These are phyloP conservation scores for Lottia scabra DNA, from an alignment of 2,888 invertebrate species.

Conservation along the genomic window DNA sequence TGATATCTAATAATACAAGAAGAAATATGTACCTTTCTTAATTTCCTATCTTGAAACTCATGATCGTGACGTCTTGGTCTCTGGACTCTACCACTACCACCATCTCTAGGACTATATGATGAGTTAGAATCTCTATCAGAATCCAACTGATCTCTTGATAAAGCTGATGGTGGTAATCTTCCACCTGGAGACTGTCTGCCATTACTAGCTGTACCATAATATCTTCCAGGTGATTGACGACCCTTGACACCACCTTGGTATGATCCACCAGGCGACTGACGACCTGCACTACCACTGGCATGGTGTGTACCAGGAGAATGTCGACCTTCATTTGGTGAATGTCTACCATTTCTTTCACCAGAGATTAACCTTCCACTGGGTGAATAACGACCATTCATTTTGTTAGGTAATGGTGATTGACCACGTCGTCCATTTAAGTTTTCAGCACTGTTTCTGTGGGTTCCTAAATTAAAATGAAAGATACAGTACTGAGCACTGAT, in stretches of 20 bases:
- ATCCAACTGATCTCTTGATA: slow-evolving; percentile 40
- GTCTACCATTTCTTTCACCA: no score
- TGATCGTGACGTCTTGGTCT: slow-evolving; percentile 51
- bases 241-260: slow-evolving; percentile 7
- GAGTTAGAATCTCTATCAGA: slow-evolving; percentile 39
- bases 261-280: background rate
- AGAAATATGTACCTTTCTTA: slow-evolving; percentile 42
- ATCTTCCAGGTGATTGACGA: background rate
- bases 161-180: slow-evolving; percentile 13
- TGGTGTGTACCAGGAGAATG: background rate
- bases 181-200: background rate
- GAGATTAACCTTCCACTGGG: no score
- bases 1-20: no score
- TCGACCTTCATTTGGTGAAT: background rate
- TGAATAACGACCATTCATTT: no score
- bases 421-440: no score
- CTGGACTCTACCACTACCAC: slow-evolving; percentile 38
- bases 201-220: no score
- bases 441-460: no score
- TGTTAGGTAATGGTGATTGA: no score
- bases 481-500: no score
- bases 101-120: slow-evolving; percentile 32
- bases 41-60: slow-evolving; percentile 43
- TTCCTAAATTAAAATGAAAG: no score
- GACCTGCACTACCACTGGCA: slow-evolving; percentile 3